Evolutionary conservation across 2,797 vertebrate species (phyloP).

Genomic region (Tapirus indicus): DNA sequence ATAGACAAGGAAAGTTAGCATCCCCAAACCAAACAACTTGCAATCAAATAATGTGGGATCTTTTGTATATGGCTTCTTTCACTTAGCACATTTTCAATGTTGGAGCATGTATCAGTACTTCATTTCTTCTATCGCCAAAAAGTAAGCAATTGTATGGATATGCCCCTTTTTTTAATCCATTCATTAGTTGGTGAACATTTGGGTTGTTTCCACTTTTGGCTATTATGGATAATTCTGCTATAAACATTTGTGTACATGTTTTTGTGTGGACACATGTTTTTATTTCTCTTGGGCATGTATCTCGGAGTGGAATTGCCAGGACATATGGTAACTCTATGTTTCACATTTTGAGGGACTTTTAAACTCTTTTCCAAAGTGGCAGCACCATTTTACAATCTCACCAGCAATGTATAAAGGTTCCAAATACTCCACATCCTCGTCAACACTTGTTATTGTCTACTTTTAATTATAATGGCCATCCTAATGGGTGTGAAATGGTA

Average conservation of each 20-base stretch:
- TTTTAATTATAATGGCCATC: background rate
- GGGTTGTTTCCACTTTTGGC: too few relatives aligned
- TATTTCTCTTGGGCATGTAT: too few relatives aligned
- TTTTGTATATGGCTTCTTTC: background rate
- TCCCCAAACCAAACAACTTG: background rate
- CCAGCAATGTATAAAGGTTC: background rate
- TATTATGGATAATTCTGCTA: too few relatives aligned
- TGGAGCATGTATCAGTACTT: background rate
- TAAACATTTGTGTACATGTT: too few relatives aligned
- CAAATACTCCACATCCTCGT: background rate
- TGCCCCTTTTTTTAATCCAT: background rate
- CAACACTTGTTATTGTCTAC: background rate
- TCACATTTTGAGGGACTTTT: too few relatives aligned
- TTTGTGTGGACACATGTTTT: too few relatives aligned
- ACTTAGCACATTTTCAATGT: background rate
- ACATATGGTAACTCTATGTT: too few relatives aligned
- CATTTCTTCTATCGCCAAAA: background rate
- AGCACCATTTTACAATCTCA: too few relatives aligned
- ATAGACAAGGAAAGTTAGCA: background rate
- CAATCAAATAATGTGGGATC: background rate
- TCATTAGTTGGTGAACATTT: background rate
- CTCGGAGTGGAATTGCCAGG: too few relatives aligned
- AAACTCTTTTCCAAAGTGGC: too few relatives aligned
- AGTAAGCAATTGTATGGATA: background rate
- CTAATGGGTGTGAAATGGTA: background rate